Base-by-base conservation (phyloP, 2,113 vertebrate species). In the Dasyurus viverrinus region DNA sequence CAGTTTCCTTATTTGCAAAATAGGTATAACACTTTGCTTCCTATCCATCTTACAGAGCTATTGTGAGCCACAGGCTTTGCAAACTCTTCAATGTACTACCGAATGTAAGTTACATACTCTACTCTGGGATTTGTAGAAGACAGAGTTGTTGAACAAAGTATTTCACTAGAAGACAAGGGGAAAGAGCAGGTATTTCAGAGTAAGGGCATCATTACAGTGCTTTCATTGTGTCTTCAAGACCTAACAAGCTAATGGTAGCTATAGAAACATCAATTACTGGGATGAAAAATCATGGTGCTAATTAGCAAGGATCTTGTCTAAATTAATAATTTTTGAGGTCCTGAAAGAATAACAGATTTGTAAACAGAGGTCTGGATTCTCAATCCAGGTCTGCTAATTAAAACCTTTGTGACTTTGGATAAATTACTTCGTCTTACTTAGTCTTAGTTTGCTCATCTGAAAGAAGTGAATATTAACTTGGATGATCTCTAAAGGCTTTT, bases 101-200 rank as follows among this genome's bases (percentile, higher is more conserved):
- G 14, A 68, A 36, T 68, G 0, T 68, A 60, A 60, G 12, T 68
- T 68, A 27, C 27, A 68, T 68, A 10, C 30, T 68, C 30, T 68
- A 36, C 30, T 30, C 60, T 68, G 60, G 30, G 30, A 36, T 30
- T 36, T 68, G 11, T 68, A 68, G 60, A 68, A 30, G 30, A 68
- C 36, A 36, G 12, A 36, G 12, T 68, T 16, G 12, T 2, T n/a
- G n/a, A n/a, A 25, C n/a, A 76, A 90, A 55, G n/a, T 53, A 92
- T 96, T 93, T 96, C 91, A 96, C 89, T 92, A 92, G 57, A 95
- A 96, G 95, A 93, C 90, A 55, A 90, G 95, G 48, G 53, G 89
- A 89, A 92, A 1, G n/a, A 90, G 14, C 30, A 94, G 92, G 55
- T 92, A 76, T 92, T 93, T 30, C 89, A 94, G 30, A 24, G 46